Percentiles rank a stretch among this genome's conserved stretches.
These are phyloP conservation scores for Arnoldichthys spilopterus DNA, from an alignment of 2,797 vertebrate genomes.

Conservation along the genomic window DNA sequence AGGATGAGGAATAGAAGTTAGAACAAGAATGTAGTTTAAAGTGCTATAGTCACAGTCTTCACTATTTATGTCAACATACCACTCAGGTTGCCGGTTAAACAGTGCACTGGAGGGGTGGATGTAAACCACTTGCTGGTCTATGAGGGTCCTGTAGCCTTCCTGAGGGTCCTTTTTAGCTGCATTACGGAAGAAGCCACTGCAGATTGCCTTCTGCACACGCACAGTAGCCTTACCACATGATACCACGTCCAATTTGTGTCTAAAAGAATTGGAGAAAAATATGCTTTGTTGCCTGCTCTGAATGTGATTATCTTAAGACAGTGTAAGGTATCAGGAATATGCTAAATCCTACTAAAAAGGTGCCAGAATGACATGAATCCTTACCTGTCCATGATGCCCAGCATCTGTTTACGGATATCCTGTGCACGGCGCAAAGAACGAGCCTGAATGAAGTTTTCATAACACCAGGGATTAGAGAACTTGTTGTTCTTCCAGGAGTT, in stretches of 20 bases:
- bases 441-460: slow-evolving; percentile 98
- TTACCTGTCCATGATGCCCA: slow-evolving; percentile 98
- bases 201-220: slow-evolving; percentile 97
- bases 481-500: slow-evolving; percentile 99
- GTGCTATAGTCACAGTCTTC: background rate
- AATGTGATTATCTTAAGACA: background rate
- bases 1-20: background rate
- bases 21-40: background rate
- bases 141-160: slow-evolving; percentile 95
- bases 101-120: slow-evolving; percentile 98
- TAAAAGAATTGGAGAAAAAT: slow-evolving; percentile 55
- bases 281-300: background rate
- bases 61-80: slow-evolving; percentile 74
- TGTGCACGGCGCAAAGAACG: slow-evolving; percentile 92
- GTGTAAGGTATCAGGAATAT: background rate
- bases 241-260: slow-evolving; percentile 97
- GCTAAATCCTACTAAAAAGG: background rate
- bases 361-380: slow-evolving; percentile 7
- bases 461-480: slow-evolving; percentile 99
- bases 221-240: slow-evolving; percentile 97
- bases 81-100: slow-evolving; percentile 97
- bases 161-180: slow-evolving; percentile 98
- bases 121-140: slow-evolving; percentile 98
- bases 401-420: slow-evolving; percentile 98
- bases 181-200: slow-evolving; percentile 97